Conservation (phyloP, 2,797 vertebrate genomes). For the Manis crassicaudata region DNA sequence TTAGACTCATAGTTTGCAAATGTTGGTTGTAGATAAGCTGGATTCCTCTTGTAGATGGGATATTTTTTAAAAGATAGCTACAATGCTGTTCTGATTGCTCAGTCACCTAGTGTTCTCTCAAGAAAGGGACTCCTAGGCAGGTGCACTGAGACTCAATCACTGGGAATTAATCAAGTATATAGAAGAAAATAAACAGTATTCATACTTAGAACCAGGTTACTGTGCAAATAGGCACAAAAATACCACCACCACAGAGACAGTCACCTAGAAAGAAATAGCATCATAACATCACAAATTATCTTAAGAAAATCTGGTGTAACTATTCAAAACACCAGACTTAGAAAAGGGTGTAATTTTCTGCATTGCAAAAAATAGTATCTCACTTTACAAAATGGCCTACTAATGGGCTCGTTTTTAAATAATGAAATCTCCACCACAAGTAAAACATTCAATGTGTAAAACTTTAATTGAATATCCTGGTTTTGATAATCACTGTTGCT, state of each 20-base stretch:
- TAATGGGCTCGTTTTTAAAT: not conserved
- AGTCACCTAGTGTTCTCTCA: not conserved
- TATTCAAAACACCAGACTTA: not conserved
- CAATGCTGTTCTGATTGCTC: not conserved
- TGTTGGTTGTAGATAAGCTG: not conserved
- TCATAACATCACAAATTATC: not conserved
- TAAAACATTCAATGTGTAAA: not conserved
- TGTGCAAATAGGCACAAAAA: not conserved
- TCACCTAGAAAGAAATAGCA: not conserved
- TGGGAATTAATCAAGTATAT: not conserved
- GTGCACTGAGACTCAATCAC: not conserved
- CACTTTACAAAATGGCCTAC: not conserved
- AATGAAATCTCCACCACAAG: not conserved
- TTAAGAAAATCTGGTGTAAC: not conserved
- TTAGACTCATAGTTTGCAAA: constrained; percentile 44
- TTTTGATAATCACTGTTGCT: not conserved
- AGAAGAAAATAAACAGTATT: not conserved
- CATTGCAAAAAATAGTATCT: not conserved
- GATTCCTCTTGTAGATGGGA: constrained; percentile 13
- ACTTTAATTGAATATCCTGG: not conserved
- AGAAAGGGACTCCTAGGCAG: not conserved
- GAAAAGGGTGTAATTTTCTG: not conserved
- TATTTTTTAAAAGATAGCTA: not conserved
- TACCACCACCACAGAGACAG: not conserved
- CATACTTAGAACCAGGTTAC: not conserved